Conservation (phyloP, 2,888 invertebrate species). For the Lasioglossum calceatum region DNA sequence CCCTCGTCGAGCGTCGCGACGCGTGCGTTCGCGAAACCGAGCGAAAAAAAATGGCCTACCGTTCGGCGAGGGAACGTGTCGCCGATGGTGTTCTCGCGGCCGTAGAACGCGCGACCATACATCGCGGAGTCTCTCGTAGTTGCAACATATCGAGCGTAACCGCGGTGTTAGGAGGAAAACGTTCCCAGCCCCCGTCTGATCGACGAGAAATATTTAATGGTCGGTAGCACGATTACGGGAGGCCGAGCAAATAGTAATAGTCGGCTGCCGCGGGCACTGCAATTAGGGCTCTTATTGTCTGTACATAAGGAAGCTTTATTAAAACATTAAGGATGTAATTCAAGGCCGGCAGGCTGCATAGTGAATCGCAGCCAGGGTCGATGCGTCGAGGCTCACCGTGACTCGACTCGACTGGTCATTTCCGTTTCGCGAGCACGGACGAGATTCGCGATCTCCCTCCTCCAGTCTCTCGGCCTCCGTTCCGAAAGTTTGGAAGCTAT, state of each 20-base stretch:
- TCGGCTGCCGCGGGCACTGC: conserved; percentile 66
- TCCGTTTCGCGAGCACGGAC: conserved; percentile 71
- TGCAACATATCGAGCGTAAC: conserved; percentile 76
- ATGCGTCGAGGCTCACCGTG: conserved; percentile 46
- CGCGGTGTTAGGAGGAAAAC: conserved; percentile 74
- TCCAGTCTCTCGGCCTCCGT: background rate
- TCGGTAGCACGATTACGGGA: conserved; percentile 71
- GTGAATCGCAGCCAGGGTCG: conserved; percentile 66
- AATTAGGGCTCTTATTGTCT: conserved; percentile 80
- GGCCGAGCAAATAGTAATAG: conserved; percentile 76
- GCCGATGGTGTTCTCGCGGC: background rate
- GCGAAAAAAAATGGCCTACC: background rate
- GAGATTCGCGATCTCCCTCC: background rate
- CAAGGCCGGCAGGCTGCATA: conserved; percentile 70
- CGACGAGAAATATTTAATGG: conserved; percentile 77
- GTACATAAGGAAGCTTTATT: conserved; percentile 79
- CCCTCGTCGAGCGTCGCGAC: background rate
- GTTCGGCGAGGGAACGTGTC: conserved; percentile 29
- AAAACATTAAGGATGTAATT: conserved; percentile 81
- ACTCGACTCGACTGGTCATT: conserved; percentile 73
- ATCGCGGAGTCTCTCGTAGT: conserved; percentile 73
- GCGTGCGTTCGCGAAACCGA: background rate
- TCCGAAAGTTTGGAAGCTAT: background rate
- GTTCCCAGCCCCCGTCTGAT: conserved; percentile 70
- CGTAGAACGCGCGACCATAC: background rate